Base-by-base conservation (phyloP, 92 coral and sea anemone genomes). In the Nematostella vectensis region DNA sequence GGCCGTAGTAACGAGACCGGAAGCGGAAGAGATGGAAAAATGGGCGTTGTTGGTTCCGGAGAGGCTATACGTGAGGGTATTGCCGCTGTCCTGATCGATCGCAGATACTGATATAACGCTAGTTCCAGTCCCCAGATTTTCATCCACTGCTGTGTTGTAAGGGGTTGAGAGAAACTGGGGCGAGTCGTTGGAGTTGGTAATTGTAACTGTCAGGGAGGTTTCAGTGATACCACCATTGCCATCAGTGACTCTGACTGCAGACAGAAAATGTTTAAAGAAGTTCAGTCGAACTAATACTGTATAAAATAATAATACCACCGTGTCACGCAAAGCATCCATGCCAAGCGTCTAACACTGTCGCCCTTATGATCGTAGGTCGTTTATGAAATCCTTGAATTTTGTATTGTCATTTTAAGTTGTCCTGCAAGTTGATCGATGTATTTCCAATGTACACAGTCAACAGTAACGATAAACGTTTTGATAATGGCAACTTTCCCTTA, bases 121-220 rank as follows among this genome's bases (percentile, higher is more conserved):
- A 3, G 71, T 71, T 2, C 86, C 86, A 58, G 55, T 63, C 15
- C 36, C 26, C 1, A 72, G 74, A 10, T 76, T 81, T 61, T 83
- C 94, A 29, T 74, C 81, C 16, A 78, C 50, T 12, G 71, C 56
- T 1, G 76, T 68, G 11, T 75, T 57, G 43, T 83, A 78, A 2
- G 80, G 73, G 6, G 86, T 58, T 10, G 60, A 75, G 37, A 78
- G 78, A 65, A 83, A 83, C 58, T 52, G 33, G 44, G 86, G 94
- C 48, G 72, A 63, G 58, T 78, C 94, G 65, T 83, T 83, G 25
- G 72, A 68, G 50, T 83, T 70, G 15, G 69, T 78, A 9, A 83
- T 20, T 0, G 62, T 63, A 26, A 78, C 53, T 29, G 75, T 63
- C 25, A 83, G 75, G 21, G 79, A 58, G 19, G 75, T 71, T 38